Percentiles rank a stretch among this genome's conserved stretches.
Conservation (phyloP, 2,797 vertebrate genomes). For the Rallus crepitans region DNA sequence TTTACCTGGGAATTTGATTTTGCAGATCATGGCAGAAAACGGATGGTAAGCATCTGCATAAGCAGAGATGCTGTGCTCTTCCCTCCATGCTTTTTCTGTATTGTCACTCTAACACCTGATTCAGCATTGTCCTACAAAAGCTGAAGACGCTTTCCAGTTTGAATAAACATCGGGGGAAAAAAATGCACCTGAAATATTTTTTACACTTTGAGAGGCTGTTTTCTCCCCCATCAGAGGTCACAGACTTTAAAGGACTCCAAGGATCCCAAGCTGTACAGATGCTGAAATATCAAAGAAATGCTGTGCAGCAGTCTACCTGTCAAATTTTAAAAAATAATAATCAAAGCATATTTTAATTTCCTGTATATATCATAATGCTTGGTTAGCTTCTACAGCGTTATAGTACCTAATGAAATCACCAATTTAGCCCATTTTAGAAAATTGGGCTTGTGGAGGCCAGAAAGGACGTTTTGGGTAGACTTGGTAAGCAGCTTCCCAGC, state of each 20-base stretch:
- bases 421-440: neutral
- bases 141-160: neutral
- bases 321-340: neutral
- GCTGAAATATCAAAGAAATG: neutral
- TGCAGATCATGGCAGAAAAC: neutral
- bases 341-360: neutral
- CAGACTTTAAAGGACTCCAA: neutral
- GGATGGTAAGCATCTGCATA: neutral
- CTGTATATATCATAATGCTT: neutral
- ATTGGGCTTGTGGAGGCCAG: neutral
- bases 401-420: neutral
- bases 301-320: neutral
- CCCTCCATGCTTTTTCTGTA: neutral
- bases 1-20: neutral
- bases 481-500: neutral
- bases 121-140: neutral
- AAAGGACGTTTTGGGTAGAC: neutral
- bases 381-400: neutral
- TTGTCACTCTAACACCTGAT: neutral
- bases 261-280: neutral
- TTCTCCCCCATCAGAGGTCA: neutral
- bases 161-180: neutral
- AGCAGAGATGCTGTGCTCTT: neutral
- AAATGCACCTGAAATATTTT: neutral
- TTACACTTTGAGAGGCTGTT: neutral